Conservation (phyloP, 2,113 vertebrate genomes). For the Canis aureus region DNA sequence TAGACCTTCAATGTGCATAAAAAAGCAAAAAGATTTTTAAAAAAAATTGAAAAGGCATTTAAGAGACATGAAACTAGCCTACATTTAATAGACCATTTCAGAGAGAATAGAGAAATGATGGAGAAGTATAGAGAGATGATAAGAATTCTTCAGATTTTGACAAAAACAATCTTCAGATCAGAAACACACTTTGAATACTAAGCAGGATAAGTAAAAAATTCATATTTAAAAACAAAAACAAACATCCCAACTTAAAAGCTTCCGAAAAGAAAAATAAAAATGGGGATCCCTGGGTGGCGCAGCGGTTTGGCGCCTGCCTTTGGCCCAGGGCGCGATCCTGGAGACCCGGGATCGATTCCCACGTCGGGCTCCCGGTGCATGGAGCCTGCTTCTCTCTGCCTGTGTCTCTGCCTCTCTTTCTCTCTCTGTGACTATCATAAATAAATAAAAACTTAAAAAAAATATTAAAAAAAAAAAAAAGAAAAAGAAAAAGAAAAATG, state of each 20-base stretch:
- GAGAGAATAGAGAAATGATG: not conserved
- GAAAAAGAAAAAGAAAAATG: not conserved
- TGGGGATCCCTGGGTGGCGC: too few relatives aligned
- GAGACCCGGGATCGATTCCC: too few relatives aligned
- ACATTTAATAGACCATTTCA: not conserved
- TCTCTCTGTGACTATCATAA: too few relatives aligned
- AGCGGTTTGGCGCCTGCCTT: too few relatives aligned
- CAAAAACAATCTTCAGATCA: not conserved
- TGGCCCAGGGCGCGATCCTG: too few relatives aligned
- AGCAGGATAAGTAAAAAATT: not conserved
- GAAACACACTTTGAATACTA: not conserved
- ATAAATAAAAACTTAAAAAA: too few relatives aligned
- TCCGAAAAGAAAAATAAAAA: not conserved
- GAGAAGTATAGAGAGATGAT: not conserved
- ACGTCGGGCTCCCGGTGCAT: too few relatives aligned
- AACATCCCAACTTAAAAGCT: not conserved
- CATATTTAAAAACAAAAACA: not conserved
- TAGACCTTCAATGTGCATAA: not conserved
- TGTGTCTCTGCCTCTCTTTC: too few relatives aligned
- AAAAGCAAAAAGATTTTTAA: conserved; percentile 20
- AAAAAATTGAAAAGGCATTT: not conserved
- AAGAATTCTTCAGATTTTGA: conserved; percentile 43
- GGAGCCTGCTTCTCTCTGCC: too few relatives aligned
- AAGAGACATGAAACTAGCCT: not conserved
- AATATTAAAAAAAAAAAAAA: not conserved